Evolutionary conservation across 2,113 vertebrate genomes (phyloP).

Genomic region (Spea bombifrons): DNA sequence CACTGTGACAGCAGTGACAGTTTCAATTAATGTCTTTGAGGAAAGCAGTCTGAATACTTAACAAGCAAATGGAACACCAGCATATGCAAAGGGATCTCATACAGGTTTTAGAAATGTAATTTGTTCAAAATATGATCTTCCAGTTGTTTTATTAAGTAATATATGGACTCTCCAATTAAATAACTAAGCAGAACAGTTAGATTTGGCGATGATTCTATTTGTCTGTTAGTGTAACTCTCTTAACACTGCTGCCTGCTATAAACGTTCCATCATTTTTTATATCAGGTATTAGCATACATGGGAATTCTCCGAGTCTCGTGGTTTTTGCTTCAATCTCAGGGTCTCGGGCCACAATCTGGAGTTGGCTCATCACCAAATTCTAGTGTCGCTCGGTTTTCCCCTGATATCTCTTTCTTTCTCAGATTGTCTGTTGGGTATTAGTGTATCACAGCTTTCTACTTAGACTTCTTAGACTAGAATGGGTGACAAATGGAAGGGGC

Average conservation of each 20-base stretch:
- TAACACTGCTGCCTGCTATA: neutral
- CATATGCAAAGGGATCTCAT: constrained; percentile 17
- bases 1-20: constrained; percentile 44
- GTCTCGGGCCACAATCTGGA: no score
- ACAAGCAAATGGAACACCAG: constrained; percentile 16
- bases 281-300: no score
- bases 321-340: no score
- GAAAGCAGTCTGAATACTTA: constrained; percentile 32
- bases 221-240: constrained; percentile 27
- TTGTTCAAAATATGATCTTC: constrained; percentile 29
- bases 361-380: no score
- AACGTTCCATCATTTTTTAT: no score
- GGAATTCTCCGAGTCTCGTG: no score
- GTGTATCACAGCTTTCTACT: no score
- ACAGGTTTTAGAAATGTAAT: constrained; percentile 34
- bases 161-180: constrained; percentile 21
- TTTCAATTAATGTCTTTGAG: constrained; percentile 48
- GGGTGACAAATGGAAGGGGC: no score
- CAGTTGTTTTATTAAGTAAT: constrained; percentile 34
- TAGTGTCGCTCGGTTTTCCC: no score
- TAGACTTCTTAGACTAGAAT: no score
- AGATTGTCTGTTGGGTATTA: no score
- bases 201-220: constrained; percentile 32
- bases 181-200: constrained; percentile 13
- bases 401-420: no score